These are phyloP conservation scores for Agonopterix arenella DNA, from an alignment of 2,888 invertebrate species.

Conservation along the genomic window DNA sequence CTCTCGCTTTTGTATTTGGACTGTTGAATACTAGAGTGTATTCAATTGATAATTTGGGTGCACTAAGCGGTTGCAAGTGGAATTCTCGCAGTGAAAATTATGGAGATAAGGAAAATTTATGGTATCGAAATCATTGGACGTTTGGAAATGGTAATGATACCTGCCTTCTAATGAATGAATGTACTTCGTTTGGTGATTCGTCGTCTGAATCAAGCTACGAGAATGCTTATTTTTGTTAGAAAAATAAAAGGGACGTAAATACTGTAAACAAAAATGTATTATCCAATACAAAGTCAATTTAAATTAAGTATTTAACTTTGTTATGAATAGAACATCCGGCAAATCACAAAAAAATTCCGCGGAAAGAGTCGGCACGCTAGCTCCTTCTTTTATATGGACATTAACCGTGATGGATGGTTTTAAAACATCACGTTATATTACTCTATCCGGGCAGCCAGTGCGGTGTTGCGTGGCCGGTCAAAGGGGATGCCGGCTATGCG, in stretches of 20 bases:
- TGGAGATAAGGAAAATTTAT: too few species aligned
- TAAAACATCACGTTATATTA: conserved; percentile 75
- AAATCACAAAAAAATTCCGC: conserved; percentile 36
- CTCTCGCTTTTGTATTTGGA: conserved; percentile 55
- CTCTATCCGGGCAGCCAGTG: conserved; percentile 67
- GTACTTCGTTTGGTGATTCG: too few species aligned
- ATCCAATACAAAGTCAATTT: not conserved
- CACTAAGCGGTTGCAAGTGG: conserved; percentile 17
- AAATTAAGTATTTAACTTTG: conserved; percentile 5
- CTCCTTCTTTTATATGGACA: conserved; percentile 70
- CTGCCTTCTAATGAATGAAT: too few species aligned
- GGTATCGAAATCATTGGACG: too few species aligned
- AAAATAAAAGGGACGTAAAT: too few species aligned
- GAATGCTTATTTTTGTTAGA: too few species aligned
- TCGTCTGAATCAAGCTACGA: too few species aligned
- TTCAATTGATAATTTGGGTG: conserved; percentile 51
- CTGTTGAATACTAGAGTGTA: conserved; percentile 51
- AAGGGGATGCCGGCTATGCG: conserved; percentile 75
- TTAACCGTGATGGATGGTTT: conserved; percentile 75
- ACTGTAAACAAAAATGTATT: not conserved
- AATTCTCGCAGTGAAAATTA: too few species aligned
- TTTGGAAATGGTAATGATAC: too few species aligned
- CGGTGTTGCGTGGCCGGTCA: conserved; percentile 75
- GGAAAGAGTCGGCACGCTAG: conserved; percentile 47
- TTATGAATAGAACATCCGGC: conserved; percentile 28